Evolutionary conservation across 2,888 invertebrate genomes (phyloP), one percentile per base, ranked within the genome.

Genomic region (Argyresthia albistria): DNA sequence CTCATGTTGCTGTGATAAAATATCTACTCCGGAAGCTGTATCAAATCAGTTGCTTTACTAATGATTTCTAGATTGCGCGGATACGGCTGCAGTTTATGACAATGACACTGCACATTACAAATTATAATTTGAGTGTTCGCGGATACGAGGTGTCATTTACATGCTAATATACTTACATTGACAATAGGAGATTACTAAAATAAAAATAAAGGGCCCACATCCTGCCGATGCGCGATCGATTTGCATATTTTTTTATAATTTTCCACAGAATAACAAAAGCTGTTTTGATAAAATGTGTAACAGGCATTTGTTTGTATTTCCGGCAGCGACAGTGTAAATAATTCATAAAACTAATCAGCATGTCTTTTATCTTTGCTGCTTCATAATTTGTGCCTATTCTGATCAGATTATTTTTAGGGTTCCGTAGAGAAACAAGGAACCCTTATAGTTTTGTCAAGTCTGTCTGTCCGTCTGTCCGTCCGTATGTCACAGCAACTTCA

Each of bases 181-280:
- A 67, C 76, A 74, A 79, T 79, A 52, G 53, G 25, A 35, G 43
- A 81, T 78, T 76, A 82, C 79, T 69, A 82, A 84, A 81, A 75
- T 80, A 76, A 53, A 53, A 53, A 53, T 52, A 56, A 55, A 56
- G 52, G 39, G 52, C 35, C n/a, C n/a, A 69, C 84, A 81, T 86
- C 87, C 86, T 80, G 83, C 70, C 70, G 67, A 67, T 61, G 58
- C 65, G 65, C 76, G 70, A 83, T 86, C 75, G 84, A 87, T 87
- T 86, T 82, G 86, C 87, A 87, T 87, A 84, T 86, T 84, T 86
- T 80, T 25, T 84, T 83, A 80, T 82, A 80, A 82, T 75, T 80
- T 81, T 62, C 75, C 76, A 69, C 70, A 74, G 74, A 73, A 74
- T 70, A 80, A 83, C 83, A 83, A 82, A 64, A 76, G 76, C 73